These are phyloP conservation scores for Rhyacophila brunnea DNA, from an alignment of 1,140 invertebrate genomes.

Conservation along the genomic window DNA sequence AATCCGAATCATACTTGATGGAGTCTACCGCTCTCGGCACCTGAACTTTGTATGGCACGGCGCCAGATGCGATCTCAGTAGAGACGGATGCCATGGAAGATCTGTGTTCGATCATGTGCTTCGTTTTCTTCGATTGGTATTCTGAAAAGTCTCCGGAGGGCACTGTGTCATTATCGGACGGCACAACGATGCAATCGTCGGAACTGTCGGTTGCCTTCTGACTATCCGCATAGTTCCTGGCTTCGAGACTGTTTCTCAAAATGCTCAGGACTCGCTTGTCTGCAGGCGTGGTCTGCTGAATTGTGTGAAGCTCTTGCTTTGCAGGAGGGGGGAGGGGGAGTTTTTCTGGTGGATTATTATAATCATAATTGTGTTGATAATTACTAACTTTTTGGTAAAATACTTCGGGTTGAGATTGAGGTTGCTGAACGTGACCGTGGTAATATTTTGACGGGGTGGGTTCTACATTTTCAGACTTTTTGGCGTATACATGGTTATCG, in stretches of 20 bases:
- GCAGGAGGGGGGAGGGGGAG: not conserved
- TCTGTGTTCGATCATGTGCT: constrained; percentile 34
- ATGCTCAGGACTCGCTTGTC: constrained; percentile 68
- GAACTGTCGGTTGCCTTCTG: constrained; percentile 47
- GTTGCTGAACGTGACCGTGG: constrained; percentile 34
- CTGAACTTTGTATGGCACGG: constrained; percentile 59
- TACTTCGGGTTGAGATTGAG: constrained; percentile 31
- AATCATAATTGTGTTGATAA: constrained; percentile 31
- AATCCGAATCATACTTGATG: constrained; percentile 42
- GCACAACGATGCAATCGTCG: constrained; percentile 50
- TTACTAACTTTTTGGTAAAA: constrained; percentile 33
- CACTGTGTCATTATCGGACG: constrained; percentile 49
- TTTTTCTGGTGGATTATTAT: constrained; percentile 11
- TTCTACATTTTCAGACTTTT: constrained; percentile 33
- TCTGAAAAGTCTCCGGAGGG: constrained; percentile 53
- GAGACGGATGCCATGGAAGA: constrained; percentile 48
- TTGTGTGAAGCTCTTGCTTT: constrained; percentile 12
- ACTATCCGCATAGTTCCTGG: constrained; percentile 59
- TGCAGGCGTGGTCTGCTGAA: constrained; percentile 47
- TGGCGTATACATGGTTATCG: constrained; percentile 17
- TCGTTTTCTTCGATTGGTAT: constrained; percentile 25
- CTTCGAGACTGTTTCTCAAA: constrained; percentile 67
- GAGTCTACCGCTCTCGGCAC: constrained; percentile 67
- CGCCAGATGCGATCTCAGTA: constrained; percentile 7
- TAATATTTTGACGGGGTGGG: constrained; percentile 25